Evolutionary conservation across 2,888 invertebrate species (phyloP).

Genomic region (Cotesia congregata): DNA sequence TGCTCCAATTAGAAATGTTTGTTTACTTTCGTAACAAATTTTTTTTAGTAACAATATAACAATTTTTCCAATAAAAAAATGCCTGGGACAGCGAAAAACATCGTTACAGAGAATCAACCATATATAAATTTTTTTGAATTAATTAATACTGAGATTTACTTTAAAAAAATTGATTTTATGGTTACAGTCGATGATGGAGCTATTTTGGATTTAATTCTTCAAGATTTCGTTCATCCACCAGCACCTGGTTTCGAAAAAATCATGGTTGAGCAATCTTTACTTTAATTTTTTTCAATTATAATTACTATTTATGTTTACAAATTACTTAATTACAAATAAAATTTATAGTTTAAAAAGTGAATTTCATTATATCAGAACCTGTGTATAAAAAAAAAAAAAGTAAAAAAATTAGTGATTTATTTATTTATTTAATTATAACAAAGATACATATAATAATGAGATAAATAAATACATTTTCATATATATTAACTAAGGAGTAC

Average conservation of each 20-base stretch:
- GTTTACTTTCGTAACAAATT: too few relatives aligned
- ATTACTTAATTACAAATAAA: conserved; percentile 33
- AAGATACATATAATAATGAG: background rate
- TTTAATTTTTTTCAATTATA: conserved; percentile 74
- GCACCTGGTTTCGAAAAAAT: conserved; percentile 94
- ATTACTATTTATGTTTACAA: conserved; percentile 11
- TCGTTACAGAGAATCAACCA: too few relatives aligned
- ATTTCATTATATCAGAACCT: background rate
- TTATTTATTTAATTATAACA: background rate
- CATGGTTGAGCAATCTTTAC: conserved; percentile 95
- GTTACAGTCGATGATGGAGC: conserved; percentile 96
- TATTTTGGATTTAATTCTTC: conserved; percentile 94
- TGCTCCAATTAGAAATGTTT: too few relatives aligned
- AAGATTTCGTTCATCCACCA: conserved; percentile 87
- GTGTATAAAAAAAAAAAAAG: background rate
- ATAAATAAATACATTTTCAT: background rate
- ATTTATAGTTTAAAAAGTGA: background rate
- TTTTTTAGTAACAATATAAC: too few relatives aligned
- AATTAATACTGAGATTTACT: background rate
- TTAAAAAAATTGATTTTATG: conserved; percentile 32
- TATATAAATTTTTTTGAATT: background rate
- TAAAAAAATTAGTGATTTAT: background rate
- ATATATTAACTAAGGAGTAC: background rate
- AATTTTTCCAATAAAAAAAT: too few relatives aligned
- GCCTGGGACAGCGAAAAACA: too few relatives aligned